Percentiles rank a stretch among this genome's conserved stretches.
Conservation (phyloP, 1,140 invertebrate species). For the Drosophila sucinea region DNA sequence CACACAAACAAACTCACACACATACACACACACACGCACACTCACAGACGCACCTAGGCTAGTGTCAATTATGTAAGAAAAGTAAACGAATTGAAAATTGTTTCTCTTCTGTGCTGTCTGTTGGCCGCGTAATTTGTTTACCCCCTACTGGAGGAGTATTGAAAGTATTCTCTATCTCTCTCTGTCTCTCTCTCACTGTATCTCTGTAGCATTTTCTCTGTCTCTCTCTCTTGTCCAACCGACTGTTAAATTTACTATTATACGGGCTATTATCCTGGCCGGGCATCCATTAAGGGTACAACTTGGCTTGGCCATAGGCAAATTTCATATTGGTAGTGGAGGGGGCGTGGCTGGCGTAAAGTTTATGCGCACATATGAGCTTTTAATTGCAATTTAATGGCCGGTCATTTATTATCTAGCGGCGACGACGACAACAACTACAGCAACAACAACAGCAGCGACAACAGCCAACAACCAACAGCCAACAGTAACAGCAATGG, state of each 20-base stretch:
- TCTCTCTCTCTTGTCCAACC: conserved; percentile 40
- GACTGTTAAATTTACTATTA: conserved; percentile 81
- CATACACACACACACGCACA: conserved; percentile 31
- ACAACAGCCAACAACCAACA: conserved; percentile 23
- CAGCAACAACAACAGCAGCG: conserved; percentile 15
- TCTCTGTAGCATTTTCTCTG: neutral
- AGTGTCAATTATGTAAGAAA: conserved; percentile 79
- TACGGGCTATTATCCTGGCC: conserved; percentile 74
- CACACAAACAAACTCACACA: conserved; percentile 26
- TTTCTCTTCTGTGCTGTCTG: conserved; percentile 28
- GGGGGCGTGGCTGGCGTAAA: conserved; percentile 53
- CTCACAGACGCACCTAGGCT: conserved; percentile 55
- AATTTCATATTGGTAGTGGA: conserved; percentile 48
- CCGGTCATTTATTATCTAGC: conserved; percentile 82
- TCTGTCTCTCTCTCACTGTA: neutral
- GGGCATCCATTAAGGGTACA: conserved; percentile 55
- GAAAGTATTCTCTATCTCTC: conserved; percentile 25
- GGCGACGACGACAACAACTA: conserved; percentile 61
- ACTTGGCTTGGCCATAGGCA: conserved; percentile 59
- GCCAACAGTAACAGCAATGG: conserved; percentile 16
- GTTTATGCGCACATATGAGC: conserved; percentile 82
- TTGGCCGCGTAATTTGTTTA: conserved; percentile 73
- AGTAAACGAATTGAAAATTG: conserved; percentile 54
- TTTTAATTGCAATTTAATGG: conserved; percentile 83
- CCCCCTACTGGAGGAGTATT: conserved; percentile 59